phyloP scores from a whole-genome alignment of 2,888 invertebrate species.

The Scaptomyza tumidula region DNA sequence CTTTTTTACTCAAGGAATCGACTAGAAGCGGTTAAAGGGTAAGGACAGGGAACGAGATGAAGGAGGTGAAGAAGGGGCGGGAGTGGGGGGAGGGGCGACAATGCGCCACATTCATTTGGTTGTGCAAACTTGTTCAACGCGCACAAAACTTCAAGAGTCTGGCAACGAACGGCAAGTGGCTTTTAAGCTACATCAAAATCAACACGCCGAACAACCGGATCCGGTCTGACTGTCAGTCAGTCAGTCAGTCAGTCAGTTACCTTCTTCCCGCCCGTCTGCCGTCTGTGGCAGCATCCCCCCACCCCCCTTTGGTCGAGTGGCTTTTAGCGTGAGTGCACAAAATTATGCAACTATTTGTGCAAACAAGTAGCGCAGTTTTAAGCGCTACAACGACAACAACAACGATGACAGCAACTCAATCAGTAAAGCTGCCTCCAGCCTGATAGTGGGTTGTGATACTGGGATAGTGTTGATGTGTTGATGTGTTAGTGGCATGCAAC shows the following conservation, averaged over 20 bases:
- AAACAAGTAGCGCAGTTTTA: constrained; percentile 52
- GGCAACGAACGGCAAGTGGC: constrained; percentile 69
- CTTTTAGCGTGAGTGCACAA: constrained; percentile 66
- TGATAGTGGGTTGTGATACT: constrained; percentile 1
- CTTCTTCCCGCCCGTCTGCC: background rate
- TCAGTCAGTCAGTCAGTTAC: constrained; percentile 2
- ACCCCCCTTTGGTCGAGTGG: constrained; percentile 55
- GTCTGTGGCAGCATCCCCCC: background rate
- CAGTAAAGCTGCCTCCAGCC: constrained; percentile 27
- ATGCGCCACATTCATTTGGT: constrained; percentile 66
- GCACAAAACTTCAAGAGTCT: constrained; percentile 56
- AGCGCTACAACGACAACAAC: constrained; percentile 4
- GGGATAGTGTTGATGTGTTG: no score
- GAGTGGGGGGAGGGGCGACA: background rate
- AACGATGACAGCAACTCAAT: constrained; percentile 51
- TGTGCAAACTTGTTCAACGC: constrained; percentile 76
- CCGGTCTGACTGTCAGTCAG: constrained; percentile 21
- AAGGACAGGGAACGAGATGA: no score
- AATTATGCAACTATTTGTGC: constrained; percentile 77
- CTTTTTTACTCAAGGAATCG: constrained; percentile 20
- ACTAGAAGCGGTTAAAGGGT: background rate
- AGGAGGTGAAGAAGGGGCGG: no score
- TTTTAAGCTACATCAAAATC: constrained; percentile 76
- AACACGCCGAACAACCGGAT: constrained; percentile 58
- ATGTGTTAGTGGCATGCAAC: background rate